Conservation (phyloP, 2,888 invertebrate genomes). For the Drosophila glabriapex region DNA sequence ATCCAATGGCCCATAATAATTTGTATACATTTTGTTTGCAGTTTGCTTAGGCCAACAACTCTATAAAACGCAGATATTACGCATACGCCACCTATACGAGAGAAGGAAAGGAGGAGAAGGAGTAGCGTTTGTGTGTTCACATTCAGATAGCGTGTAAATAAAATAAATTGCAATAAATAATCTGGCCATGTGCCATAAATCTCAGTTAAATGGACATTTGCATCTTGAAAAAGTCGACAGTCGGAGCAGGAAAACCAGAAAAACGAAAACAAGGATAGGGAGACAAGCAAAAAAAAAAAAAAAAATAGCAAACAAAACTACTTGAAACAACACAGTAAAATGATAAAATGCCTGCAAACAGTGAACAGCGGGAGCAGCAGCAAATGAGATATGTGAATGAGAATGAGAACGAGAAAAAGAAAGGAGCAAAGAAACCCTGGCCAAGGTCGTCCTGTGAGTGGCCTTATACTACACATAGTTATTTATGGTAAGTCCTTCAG, state of each 20-base stretch:
- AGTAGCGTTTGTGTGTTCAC: slow-evolving; percentile 43
- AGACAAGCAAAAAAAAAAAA: neutral
- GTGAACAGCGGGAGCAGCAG: slow-evolving; percentile 6
- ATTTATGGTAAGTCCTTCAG: slow-evolving; percentile 33
- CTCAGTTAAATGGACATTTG: slow-evolving; percentile 82
- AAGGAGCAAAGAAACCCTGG: slow-evolving; percentile 5
- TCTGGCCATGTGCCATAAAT: slow-evolving; percentile 76
- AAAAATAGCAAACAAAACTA: slow-evolving; percentile 33
- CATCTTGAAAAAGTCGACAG: slow-evolving; percentile 79
- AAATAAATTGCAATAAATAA: slow-evolving; percentile 83
- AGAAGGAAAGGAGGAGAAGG: neutral
- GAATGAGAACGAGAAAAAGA: slow-evolving; percentile 5
- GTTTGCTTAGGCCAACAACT: slow-evolving; percentile 66
- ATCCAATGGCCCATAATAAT: slow-evolving; percentile 80
- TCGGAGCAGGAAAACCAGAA: slow-evolving; percentile 18
- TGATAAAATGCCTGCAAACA: slow-evolving; percentile 66
- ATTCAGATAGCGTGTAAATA: slow-evolving; percentile 80
- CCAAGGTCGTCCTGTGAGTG: slow-evolving; percentile 53
- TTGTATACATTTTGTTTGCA: slow-evolving; percentile 80
- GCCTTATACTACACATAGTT: slow-evolving; percentile 3
- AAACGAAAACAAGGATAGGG: neutral
- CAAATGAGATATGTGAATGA: slow-evolving; percentile 9
- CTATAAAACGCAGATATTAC: slow-evolving; percentile 36
- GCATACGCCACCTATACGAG: slow-evolving; percentile 53
- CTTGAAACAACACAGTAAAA: slow-evolving; percentile 62